phyloP scores from a whole-genome alignment of 2,113 vertebrate genomes.

The Neomonachus schauinslandi region DNA sequence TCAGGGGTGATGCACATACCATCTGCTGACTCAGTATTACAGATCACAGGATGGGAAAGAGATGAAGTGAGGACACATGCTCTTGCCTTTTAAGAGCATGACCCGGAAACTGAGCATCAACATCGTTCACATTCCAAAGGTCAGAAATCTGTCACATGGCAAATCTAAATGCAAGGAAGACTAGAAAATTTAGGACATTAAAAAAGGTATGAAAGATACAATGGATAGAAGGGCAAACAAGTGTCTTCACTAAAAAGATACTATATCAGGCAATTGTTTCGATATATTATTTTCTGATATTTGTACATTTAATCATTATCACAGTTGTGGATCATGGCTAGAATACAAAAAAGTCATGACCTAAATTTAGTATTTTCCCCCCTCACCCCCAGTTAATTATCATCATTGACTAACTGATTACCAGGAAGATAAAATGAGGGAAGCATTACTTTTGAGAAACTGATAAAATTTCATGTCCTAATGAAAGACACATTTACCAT shows the following conservation, averaged over 20 bases:
- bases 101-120: not conserved
- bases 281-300: not conserved
- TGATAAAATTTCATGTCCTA: not conserved
- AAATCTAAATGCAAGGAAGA: not conserved
- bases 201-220: not conserved
- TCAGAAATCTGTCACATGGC: not conserved
- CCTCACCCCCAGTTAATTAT: not conserved
- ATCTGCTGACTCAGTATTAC: not conserved
- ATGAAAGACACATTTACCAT: not conserved
- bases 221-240: not conserved
- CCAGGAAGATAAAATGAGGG: not conserved
- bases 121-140: not conserved
- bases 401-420: not conserved
- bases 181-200: not conserved
- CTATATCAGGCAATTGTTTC: not conserved
- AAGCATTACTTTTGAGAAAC: not conserved
- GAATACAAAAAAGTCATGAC: not conserved
- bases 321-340: not conserved
- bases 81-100: not conserved
- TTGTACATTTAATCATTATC: not conserved
- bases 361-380: not conserved
- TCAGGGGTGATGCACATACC: not conserved
- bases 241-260: not conserved
- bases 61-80: rapidly evolving
- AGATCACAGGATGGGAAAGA: not conserved